Evolutionary conservation across 2,113 vertebrate species (phyloP).

Genomic region (Sigmodon hispidus): DNA sequence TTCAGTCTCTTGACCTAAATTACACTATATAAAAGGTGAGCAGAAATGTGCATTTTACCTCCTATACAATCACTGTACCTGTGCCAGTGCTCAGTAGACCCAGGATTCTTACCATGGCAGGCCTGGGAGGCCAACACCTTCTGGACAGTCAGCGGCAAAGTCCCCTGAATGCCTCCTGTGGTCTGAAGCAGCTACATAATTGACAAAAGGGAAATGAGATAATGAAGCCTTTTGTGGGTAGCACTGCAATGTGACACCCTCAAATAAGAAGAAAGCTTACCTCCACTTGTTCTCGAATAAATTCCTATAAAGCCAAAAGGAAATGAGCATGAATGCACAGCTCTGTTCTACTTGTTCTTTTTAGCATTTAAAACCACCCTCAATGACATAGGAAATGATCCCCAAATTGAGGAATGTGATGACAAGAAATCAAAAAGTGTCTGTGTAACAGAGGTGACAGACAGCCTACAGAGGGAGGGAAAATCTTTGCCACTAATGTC

Average conservation of each 20-base stretch:
- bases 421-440: background rate
- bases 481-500: background rate
- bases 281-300: slow-evolving; percentile 95
- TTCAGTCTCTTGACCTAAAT: slow-evolving; percentile 6
- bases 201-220: slow-evolving; percentile 13
- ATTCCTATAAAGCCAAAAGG: slow-evolving; percentile 89
- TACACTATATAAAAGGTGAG: background rate
- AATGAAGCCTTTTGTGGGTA: background rate
- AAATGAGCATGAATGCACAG: slow-evolving; percentile 36
- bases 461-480: background rate
- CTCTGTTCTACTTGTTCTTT: slow-evolving; percentile 7
- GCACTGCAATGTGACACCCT: background rate
- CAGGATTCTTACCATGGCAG: slow-evolving; percentile 92
- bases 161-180: slow-evolving; percentile 89
- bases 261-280: slow-evolving; percentile 83
- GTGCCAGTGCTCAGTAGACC: background rate
- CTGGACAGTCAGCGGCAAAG: slow-evolving; percentile 92
- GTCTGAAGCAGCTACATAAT: slow-evolving; percentile 89
- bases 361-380: slow-evolving; percentile 26
- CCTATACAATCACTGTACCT: background rate
- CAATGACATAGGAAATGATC: background rate
- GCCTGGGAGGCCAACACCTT: slow-evolving; percentile 97
- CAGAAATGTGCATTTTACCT: background rate
- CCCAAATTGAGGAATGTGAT: background rate
- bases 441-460: background rate